Evolutionary conservation across 2,113 vertebrate species (phyloP).

Genomic region (Takifugu flavidus): DNA sequence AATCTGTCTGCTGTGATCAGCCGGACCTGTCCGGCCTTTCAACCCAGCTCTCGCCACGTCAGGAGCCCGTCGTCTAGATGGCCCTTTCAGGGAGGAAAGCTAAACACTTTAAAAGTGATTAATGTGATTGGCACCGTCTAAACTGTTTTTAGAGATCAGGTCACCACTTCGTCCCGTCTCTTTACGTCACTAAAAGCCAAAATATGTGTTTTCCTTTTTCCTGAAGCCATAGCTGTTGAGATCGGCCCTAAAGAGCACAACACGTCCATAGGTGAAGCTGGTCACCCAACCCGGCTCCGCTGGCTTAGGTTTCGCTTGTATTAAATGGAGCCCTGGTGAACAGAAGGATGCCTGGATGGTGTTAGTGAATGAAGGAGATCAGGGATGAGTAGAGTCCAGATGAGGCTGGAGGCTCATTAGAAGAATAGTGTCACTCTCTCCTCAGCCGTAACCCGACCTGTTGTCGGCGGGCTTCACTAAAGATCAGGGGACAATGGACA

Average conservation of each 20-base stretch:
- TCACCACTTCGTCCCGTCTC: slow-evolving; percentile 9
- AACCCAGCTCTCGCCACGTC: slow-evolving; percentile 46
- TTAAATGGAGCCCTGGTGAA: slow-evolving; percentile 73
- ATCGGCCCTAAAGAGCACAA: slow-evolving; percentile 38
- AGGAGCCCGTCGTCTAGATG: slow-evolving; percentile 59
- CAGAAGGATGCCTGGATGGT: slow-evolving; percentile 51
- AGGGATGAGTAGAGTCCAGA: slow-evolving; percentile 54
- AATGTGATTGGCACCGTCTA: slow-evolving; percentile 66
- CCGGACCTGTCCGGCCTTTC: slow-evolving; percentile 35
- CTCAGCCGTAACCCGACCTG: slow-evolving; percentile 68
- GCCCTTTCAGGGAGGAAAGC: slow-evolving; percentile 62
- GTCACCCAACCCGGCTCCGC: slow-evolving; percentile 65
- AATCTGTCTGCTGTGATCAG: slow-evolving; percentile 78
- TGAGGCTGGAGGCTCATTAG: slow-evolving; percentile 66
- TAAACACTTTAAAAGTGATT: slow-evolving; percentile 74
- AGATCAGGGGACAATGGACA: slow-evolving; percentile 54
- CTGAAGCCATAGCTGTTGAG: slow-evolving; percentile 15
- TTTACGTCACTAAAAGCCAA: slow-evolving; percentile 25
- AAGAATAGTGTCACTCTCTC: slow-evolving; percentile 68
- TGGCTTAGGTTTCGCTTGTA: slow-evolving; percentile 72
- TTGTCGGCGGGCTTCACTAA: slow-evolving; percentile 49
- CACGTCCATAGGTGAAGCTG: slow-evolving; percentile 37
- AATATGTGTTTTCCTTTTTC: not conserved
- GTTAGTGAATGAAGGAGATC: slow-evolving; percentile 69
- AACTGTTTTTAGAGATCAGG: slow-evolving; percentile 69